Evolutionary conservation across 2,888 invertebrate genomes (phyloP).

Genomic region (Erpobdella octoculata): DNA sequence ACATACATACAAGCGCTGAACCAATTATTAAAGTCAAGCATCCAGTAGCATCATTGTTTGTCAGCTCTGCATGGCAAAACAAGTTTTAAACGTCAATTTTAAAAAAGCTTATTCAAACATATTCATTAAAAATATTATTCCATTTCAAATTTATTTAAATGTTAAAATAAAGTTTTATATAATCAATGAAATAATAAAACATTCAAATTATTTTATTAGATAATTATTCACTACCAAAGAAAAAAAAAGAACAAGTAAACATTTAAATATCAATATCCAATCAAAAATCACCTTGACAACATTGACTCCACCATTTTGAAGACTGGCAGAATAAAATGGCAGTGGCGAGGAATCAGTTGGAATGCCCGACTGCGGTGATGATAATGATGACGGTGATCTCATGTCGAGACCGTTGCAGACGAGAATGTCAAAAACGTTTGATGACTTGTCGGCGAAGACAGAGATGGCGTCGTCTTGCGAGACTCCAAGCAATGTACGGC

Average conservation of each 20-base stretch:
- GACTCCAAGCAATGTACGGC: constrained; percentile 79
- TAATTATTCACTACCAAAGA: background rate
- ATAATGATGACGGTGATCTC: background rate
- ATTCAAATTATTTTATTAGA: too few relatives aligned
- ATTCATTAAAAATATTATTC: background rate
- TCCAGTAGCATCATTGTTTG: background rate
- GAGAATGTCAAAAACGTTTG: constrained; percentile 30
- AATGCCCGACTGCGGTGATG: background rate
- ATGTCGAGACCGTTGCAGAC: constrained; percentile 33
- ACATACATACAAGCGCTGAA: too few relatives aligned
- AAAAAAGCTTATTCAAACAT: background rate
- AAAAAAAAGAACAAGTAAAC: background rate
- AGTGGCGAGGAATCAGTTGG: background rate
- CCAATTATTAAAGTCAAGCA: background rate
- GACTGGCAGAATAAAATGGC: background rate
- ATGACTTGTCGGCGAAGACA: constrained; percentile 64
- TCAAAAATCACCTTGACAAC: background rate
- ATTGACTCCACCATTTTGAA: background rate
- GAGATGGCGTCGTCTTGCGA: constrained; percentile 90
- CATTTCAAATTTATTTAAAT: background rate
- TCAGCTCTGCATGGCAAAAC: background rate
- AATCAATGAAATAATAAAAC: too few relatives aligned
- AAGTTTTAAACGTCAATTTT: background rate
- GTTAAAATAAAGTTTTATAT: background rate
- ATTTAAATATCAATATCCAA: too few relatives aligned